Evolutionary conservation across 2,888 invertebrate genomes (phyloP).

Genomic region (Leptinotarsa tumamoca): DNA sequence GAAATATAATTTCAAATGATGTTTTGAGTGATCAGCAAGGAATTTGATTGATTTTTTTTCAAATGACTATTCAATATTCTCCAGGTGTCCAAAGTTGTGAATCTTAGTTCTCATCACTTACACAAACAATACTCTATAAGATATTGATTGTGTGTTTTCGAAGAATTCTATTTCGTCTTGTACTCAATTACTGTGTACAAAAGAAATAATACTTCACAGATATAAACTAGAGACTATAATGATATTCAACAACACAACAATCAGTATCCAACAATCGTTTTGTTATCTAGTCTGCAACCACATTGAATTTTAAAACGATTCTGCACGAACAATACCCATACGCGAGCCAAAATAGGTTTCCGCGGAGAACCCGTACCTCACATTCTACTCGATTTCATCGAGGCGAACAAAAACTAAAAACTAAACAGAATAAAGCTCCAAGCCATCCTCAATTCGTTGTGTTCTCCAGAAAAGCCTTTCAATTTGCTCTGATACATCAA

Average conservation of each 20-base stretch:
- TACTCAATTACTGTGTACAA: neutral
- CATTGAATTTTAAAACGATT: conserved; percentile 8
- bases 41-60: no score
- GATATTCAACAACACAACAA: conserved; percentile 11
- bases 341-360: conserved; percentile 5
- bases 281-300: conserved; percentile 13
- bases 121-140: neutral
- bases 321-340: conserved; percentile 15
- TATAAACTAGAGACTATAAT: neutral
- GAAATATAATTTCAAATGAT: no score
- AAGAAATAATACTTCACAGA: neutral
- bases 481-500: conserved; percentile 54
- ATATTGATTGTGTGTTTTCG: neutral
- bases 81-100: no score
- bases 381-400: neutral
- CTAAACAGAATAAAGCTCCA: neutral
- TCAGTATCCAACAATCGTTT: conserved; percentile 3
- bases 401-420: conserved; percentile 21
- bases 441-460: conserved; percentile 9
- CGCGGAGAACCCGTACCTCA: neutral
- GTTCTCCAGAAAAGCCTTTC: conserved; percentile 27
- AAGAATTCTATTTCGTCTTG: neutral
- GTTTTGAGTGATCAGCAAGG: no score
- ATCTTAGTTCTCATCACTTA: no score
- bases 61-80: no score